Percentiles rank a stretch among this genome's conserved stretches.
These are phyloP conservation scores for Tetragnatha montana DNA, from an alignment of 2,888 invertebrate genomes.

Conservation along the genomic window DNA sequence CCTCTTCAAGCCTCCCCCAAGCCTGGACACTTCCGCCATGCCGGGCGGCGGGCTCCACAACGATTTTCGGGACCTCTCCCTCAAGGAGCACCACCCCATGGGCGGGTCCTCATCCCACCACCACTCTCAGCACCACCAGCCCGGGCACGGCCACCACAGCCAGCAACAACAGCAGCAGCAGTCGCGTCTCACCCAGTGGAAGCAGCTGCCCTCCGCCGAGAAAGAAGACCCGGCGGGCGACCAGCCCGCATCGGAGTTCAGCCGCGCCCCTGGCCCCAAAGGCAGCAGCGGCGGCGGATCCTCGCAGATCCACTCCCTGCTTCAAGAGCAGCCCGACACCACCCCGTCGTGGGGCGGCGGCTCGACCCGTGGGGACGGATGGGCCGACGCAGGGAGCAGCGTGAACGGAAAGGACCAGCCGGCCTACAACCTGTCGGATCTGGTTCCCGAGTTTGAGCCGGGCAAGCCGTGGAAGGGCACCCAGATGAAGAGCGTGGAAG, in stretches of 20 bases:
- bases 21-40: constrained; percentile 40
- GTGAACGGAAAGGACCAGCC: constrained; percentile 1
- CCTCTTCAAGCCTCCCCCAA: constrained; percentile 60
- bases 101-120: constrained; percentile 18
- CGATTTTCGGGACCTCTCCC: constrained; percentile 86
- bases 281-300: constrained; percentile 33
- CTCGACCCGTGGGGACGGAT: constrained; percentile 22
- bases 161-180: background rate
- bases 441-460: constrained; percentile 98
- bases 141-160: constrained; percentile 45
- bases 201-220: constrained; percentile 81
- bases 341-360: constrained; percentile 40
- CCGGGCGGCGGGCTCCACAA: constrained; percentile 81
- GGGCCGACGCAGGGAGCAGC: constrained; percentile 53
- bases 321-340: constrained; percentile 8
- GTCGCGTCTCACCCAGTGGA: constrained; percentile 80
- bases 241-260: constrained; percentile 81
- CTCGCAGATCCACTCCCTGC: constrained; percentile 28
- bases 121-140: no score
- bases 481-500: constrained; percentile 91
- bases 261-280: constrained; percentile 86
- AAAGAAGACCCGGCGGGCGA: constrained; percentile 78
- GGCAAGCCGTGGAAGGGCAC: constrained; percentile 98
- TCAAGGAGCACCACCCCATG: constrained; percentile 78
- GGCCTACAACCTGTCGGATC: constrained; percentile 84